These are phyloP conservation scores for Drosophila anceps DNA, from an alignment of 2,888 invertebrate species.

Conservation along the genomic window DNA sequence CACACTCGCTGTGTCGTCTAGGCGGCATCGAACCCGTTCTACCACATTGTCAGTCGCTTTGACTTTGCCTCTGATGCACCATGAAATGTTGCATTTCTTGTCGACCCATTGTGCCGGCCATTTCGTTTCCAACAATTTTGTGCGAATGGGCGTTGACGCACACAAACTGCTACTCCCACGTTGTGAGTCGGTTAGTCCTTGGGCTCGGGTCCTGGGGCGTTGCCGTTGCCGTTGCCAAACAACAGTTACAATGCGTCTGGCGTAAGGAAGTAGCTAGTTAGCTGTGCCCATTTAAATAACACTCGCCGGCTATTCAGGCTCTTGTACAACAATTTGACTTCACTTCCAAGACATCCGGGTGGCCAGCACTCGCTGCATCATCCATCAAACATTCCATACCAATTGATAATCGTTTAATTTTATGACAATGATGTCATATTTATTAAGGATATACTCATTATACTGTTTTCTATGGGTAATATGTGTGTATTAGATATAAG, in stretches of 20 bases:
- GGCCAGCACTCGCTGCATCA: slow-evolving; percentile 11
- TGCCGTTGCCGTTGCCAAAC: slow-evolving; percentile 45
- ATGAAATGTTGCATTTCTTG: slow-evolving; percentile 69
- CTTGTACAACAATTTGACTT: slow-evolving; percentile 23
- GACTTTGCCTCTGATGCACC: slow-evolving; percentile 54
- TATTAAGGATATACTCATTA: not conserved
- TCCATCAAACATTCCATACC: slow-evolving; percentile 16
- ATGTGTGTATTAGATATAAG: not conserved
- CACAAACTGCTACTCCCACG: slow-evolving; percentile 51
- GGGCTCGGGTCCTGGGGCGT: slow-evolving; percentile 38
- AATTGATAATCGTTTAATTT: not conserved
- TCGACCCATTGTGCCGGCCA: slow-evolving; percentile 25
- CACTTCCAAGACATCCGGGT: slow-evolving; percentile 24
- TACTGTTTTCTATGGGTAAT: no score
- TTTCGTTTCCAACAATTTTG: slow-evolving; percentile 47
- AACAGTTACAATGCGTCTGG: slow-evolving; percentile 64
- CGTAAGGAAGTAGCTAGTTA: slow-evolving; percentile 83
- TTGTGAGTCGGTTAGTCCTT: slow-evolving; percentile 4
- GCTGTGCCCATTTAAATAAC: slow-evolving; percentile 77
- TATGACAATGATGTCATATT: slow-evolving; percentile 1
- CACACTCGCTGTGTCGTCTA: slow-evolving; percentile 18
- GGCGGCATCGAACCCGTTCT: slow-evolving; percentile 25
- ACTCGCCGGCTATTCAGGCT: slow-evolving; percentile 34
- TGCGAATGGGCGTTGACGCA: slow-evolving; percentile 56
- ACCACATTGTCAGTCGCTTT: slow-evolving; percentile 15